Percentiles rank a stretch among this genome's conserved stretches.
phyloP scores from a whole-genome alignment of 2,888 invertebrate genomes.

The Chromoteleia sp. region DNA sequence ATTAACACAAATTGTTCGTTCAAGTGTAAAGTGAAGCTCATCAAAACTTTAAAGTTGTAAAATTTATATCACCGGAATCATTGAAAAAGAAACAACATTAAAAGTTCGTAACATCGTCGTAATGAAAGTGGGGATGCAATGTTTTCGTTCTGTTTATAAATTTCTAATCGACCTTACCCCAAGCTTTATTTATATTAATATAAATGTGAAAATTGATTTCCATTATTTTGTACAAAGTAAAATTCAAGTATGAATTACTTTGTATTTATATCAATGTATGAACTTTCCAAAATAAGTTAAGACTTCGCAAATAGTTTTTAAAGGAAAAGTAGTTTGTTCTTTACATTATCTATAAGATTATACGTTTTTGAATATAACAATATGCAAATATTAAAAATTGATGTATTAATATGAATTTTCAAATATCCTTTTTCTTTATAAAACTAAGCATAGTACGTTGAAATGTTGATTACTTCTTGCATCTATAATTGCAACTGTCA shows the following conservation, averaged over 20 bases:
- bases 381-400: no score
- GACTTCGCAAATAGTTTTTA: not conserved
- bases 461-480: no score
- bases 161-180: not conserved
- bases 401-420: no score
- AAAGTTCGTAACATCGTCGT: not conserved
- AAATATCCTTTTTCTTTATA: no score
- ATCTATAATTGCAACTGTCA: no score
- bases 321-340: not conserved
- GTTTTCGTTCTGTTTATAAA: conserved; percentile 9
- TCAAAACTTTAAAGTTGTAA: not conserved
- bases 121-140: not conserved
- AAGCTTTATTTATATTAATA: not conserved
- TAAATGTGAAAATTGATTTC: conserved; percentile 20
- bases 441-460: no score
- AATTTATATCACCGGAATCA: not conserved
- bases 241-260: conserved; percentile 4
- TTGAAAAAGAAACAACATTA: not conserved
- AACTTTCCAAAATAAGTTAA: conserved; percentile 19
- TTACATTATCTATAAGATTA: not conserved
- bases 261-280: conserved; percentile 18
- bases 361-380: no score
- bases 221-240: not conserved
- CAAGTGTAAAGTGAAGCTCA: not conserved
- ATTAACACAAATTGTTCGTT: conserved; percentile 1